Evolutionary conservation across 2,888 invertebrate genomes (phyloP).

Genomic region (Crossocerus cetratus): DNA sequence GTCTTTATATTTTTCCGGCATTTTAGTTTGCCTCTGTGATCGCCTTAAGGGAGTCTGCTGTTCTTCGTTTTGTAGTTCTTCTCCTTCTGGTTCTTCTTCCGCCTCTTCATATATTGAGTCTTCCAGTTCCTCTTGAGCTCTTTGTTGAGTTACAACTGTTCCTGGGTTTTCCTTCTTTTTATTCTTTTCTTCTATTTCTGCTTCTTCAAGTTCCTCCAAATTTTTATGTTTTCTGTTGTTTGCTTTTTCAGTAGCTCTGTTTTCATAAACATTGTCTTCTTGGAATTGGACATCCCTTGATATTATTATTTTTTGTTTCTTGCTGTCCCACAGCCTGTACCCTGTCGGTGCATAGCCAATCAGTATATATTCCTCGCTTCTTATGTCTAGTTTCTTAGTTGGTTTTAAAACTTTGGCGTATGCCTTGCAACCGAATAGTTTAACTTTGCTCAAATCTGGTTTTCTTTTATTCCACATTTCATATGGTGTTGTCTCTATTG

Average conservation of each 20-base stretch:
- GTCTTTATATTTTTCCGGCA: conserved; percentile 1
- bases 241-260: neutral
- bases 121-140: neutral
- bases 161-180: too few relatives aligned
- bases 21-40: conserved; percentile 7
- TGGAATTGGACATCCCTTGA: conserved; percentile 56
- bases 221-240: neutral
- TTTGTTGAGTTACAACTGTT: too few relatives aligned
- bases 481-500: conserved; percentile 44
- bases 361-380: conserved; percentile 42
- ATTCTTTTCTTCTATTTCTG: neutral
- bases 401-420: conserved; percentile 46
- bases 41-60: too few relatives aligned
- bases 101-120: neutral
- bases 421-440: conserved; percentile 50
- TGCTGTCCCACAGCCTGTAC: conserved; percentile 53
- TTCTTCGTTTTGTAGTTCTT: conserved; percentile 1
- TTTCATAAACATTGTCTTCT: conserved; percentile 21
- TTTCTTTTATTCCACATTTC: conserved; percentile 49
- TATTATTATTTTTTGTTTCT: conserved; percentile 33
- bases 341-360: conserved; percentile 55
- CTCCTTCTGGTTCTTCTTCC: neutral
- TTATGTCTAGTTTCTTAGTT: conserved; percentile 54
- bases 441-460: conserved; percentile 50
- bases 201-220: neutral